Conservation (phyloP, 1,140 invertebrate species). For the Drosophila lowei region DNA sequence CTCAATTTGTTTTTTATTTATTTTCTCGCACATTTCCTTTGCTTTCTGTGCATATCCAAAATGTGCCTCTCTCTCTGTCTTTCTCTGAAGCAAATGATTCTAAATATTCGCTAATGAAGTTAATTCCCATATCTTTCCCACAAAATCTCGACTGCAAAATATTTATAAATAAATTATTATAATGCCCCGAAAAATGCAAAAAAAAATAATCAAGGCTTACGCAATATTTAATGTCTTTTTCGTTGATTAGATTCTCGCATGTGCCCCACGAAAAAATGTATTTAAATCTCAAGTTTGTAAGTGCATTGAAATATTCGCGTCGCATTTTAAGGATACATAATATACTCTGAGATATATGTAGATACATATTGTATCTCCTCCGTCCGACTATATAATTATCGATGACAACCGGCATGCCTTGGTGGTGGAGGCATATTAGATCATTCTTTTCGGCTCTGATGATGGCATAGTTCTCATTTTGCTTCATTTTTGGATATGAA, state of each 20-base stretch:
- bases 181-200: conserved; percentile 42
- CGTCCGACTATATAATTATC: conserved; percentile 62
- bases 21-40: not conserved
- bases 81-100: conserved; percentile 8
- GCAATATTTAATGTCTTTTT: conserved; percentile 47
- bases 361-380: conserved; percentile 26
- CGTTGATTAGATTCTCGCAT: conserved; percentile 72
- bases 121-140: conserved; percentile 51
- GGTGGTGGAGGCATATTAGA: conserved; percentile 49
- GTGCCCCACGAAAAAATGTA: conserved; percentile 37
- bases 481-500: conserved; percentile 12
- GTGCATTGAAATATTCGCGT: conserved; percentile 64
- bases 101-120: conserved; percentile 49
- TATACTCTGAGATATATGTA: conserved; percentile 54
- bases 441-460: conserved; percentile 60
- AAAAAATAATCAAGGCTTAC: conserved; percentile 38
- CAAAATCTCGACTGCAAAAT: conserved; percentile 5
- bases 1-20: conserved; percentile 1
- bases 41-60: conserved; percentile 4
- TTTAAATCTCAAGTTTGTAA: conserved; percentile 70
- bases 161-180: conserved; percentile 57
- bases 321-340: conserved; percentile 61
- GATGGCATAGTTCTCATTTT: conserved; percentile 65
- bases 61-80: conserved; percentile 7
- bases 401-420: conserved; percentile 57